Evolutionary conservation across 2,113 vertebrate species (phyloP).

Genomic region (Dipodomys stephensi): DNA sequence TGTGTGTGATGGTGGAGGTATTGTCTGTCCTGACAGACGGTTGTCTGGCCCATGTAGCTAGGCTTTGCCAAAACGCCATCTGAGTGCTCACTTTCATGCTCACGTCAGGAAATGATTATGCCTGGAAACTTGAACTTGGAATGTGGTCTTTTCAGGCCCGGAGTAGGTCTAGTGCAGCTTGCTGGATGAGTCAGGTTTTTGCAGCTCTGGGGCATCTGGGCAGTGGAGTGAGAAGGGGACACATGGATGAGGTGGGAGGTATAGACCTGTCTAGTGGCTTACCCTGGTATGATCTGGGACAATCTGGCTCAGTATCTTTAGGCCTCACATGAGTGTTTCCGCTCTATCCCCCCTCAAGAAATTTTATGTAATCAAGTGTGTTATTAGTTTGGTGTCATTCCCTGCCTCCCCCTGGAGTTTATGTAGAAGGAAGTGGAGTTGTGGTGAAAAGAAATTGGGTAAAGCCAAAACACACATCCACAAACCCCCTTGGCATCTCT

Average conservation of each 20-base stretch:
- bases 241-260: too few species aligned
- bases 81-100: background rate
- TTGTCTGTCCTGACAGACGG: background rate
- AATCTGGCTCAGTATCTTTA: background rate
- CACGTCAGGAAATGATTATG: constrained; percentile 29
- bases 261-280: background rate
- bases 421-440: constrained; percentile 64
- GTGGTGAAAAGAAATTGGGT: constrained; percentile 66
- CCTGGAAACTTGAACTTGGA: constrained; percentile 57
- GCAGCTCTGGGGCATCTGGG: background rate
- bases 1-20: background rate
- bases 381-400: constrained; percentile 72
- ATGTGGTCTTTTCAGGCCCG: background rate
- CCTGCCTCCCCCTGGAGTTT: constrained; percentile 65
- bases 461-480: constrained; percentile 67
- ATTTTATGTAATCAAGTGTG: constrained; percentile 52
- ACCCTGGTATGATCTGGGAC: background rate
- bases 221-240: too few species aligned
- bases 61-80: constrained; percentile 6
- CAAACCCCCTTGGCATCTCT: constrained; percentile 47
- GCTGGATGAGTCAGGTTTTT: constrained; percentile 39
- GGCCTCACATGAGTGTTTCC: background rate
- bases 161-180: background rate
- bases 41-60: background rate
- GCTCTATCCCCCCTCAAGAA: background rate